A percentile compares a stretch with the other conserved stretches of the same genome.
Conservation (phyloP, 37 sponge, comb jelly and placozoan species). For the Chondrosia reniformis region DNA sequence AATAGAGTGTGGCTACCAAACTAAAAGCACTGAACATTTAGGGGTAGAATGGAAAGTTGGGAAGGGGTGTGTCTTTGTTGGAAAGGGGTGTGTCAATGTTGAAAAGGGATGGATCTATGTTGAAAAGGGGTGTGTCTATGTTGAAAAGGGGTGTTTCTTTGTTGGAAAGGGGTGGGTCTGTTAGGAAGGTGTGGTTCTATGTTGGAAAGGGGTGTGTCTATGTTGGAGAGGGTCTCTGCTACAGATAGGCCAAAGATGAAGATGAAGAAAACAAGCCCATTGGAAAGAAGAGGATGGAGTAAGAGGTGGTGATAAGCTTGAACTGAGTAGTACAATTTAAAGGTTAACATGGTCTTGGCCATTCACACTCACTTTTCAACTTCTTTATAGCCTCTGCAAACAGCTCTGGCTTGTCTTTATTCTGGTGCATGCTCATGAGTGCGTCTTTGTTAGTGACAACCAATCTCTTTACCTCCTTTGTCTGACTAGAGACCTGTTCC, state of each 20-base stretch:
- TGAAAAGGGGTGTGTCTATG: background rate
- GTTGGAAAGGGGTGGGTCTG: background rate
- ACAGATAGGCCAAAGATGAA: too few relatives aligned
- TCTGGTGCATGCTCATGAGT: slow-evolving; percentile 74
- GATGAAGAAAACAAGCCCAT: too few relatives aligned
- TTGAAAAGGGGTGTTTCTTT: background rate
- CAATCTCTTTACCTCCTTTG: slow-evolving; percentile 85
- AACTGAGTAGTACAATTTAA: too few relatives aligned
- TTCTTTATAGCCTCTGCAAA: slow-evolving; percentile 56
- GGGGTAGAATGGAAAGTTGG: background rate
- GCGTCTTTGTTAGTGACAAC: slow-evolving; percentile 82
- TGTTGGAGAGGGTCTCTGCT: background rate
- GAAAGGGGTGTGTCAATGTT: background rate
- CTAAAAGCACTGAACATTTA: background rate
- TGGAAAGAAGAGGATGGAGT: too few relatives aligned
- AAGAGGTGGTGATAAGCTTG: too few relatives aligned
- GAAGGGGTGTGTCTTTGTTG: background rate
- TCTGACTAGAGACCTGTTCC: slow-evolving; percentile 77
- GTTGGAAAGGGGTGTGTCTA: background rate
- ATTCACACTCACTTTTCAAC: slow-evolving; percentile 64
- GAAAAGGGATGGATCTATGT: background rate
- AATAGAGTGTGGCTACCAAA: background rate
- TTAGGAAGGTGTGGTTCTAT: background rate
- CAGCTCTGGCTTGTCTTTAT: slow-evolving; percentile 85
- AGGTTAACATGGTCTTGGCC: too few relatives aligned